Percentiles rank a stretch among this genome's conserved stretches.
Evolutionary conservation across 2,888 invertebrate species (phyloP).

Genomic region (Gryllus longicercus): DNA sequence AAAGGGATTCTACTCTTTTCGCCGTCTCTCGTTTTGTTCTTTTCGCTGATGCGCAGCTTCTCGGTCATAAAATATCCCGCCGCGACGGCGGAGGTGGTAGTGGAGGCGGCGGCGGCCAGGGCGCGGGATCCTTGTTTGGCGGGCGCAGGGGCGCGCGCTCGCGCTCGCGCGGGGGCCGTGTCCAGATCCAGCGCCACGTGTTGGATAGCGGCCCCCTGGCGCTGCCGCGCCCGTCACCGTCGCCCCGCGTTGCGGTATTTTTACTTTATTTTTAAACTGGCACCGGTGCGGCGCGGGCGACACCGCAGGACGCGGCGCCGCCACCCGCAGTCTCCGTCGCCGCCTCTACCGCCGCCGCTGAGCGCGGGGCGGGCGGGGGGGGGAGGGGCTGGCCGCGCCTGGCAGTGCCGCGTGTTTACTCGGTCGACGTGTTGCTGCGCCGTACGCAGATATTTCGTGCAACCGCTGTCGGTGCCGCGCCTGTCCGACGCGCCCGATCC

Average conservation of each 20-base stretch:
- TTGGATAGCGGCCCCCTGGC: neutral
- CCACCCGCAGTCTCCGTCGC: too few species aligned
- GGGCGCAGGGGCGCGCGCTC: neutral
- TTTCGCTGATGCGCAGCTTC: conserved; percentile 3
- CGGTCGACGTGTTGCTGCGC: neutral
- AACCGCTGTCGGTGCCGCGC: neutral
- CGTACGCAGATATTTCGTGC: conserved; percentile 17
- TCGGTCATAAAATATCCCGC: conserved; percentile 12
- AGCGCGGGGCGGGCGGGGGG: neutral
- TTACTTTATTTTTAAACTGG: conserved; percentile 7
- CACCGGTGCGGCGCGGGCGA: neutral
- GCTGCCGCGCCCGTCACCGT: neutral
- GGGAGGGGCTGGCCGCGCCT: neutral
- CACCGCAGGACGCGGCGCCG: too few species aligned
- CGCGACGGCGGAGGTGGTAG: neutral
- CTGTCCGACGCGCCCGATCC: too few species aligned
- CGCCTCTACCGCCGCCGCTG: too few species aligned
- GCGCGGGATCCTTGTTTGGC: neutral
- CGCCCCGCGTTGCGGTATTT: neutral
- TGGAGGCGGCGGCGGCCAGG: neutral
- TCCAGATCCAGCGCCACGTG: neutral
- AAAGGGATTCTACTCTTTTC: neutral
- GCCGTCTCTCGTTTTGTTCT: neutral
- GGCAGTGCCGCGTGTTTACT: conserved; percentile 10
- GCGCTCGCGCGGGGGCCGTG: neutral